phyloP scores from a whole-genome alignment of 2,113 vertebrate genomes.

The Seriola dumerili region DNA sequence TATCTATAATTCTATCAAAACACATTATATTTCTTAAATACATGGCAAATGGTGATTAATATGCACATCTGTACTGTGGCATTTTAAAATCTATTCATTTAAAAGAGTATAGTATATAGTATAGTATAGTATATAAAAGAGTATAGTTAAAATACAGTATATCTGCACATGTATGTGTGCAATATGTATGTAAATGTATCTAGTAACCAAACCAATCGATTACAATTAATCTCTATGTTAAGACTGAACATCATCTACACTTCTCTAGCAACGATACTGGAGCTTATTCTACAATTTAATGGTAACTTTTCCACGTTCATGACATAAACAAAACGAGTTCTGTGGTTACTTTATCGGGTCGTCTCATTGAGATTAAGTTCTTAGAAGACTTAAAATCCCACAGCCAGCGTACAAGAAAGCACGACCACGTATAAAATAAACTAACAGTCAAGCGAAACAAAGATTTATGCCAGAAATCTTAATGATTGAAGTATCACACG shows the following conservation, averaged over 20 bases:
- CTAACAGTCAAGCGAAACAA: background rate
- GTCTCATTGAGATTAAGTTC: background rate
- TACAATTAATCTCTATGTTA: background rate
- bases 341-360: background rate
- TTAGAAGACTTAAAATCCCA: background rate
- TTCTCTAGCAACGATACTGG: background rate
- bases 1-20: background rate
- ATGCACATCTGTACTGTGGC: background rate
- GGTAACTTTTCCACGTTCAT: background rate
- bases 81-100: background rate
- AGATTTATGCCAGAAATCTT: background rate
- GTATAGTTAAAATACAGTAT: background rate
- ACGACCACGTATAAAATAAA: background rate
- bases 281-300: background rate
- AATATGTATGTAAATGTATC: background rate
- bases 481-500: constrained; percentile 4
- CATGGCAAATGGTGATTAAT: background rate
- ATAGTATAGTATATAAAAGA: too few species aligned
- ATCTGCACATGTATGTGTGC: too few species aligned
- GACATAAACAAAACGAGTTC: background rate
- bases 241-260: background rate
- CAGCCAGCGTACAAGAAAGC: background rate
- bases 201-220: background rate
- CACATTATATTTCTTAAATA: background rate
- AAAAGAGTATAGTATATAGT: too few species aligned